These are phyloP conservation scores for Holacanthus passer DNA, from an alignment of 2,113 vertebrate genomes.

Conservation along the genomic window DNA sequence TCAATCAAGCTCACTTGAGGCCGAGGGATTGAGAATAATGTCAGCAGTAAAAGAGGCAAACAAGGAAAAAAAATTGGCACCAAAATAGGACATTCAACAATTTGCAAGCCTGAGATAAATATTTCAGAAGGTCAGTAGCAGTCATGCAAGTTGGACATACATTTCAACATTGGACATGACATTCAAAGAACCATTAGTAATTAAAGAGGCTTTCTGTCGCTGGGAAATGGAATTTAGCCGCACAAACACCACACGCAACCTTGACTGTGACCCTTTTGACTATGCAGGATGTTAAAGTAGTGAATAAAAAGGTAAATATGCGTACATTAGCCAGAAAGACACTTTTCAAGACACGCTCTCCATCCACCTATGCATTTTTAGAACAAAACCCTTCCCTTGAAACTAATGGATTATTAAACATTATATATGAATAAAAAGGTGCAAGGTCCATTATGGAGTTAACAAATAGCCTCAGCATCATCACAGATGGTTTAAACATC, in stretches of 20 bases:
- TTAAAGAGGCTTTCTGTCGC: constrained; percentile 50
- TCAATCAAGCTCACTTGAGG: constrained; percentile 80
- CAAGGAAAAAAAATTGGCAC: constrained; percentile 50
- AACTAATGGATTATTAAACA: constrained; percentile 60
- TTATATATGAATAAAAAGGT: constrained; percentile 36
- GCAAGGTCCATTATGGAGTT: constrained; percentile 44
- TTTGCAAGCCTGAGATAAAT: constrained; percentile 75
- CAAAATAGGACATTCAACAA: constrained; percentile 70
- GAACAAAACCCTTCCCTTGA: constrained; percentile 1
- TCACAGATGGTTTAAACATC: constrained; percentile 37
- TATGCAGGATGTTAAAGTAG: background rate
- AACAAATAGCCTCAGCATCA: constrained; percentile 44
- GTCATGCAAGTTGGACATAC: constrained; percentile 67
- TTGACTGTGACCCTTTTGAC: constrained; percentile 27
- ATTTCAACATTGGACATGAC: constrained; percentile 59
- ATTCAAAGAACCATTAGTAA: constrained; percentile 63
- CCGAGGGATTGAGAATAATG: constrained; percentile 71
- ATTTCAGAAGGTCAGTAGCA: constrained; percentile 75
- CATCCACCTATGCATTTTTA: constrained; percentile 37
- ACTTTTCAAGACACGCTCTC: constrained; percentile 9
- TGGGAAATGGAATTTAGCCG: constrained; percentile 39
- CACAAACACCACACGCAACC: constrained; percentile 20
- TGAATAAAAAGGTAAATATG: constrained; percentile 22
- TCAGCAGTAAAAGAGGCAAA: constrained; percentile 70
- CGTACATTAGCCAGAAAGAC: constrained; percentile 1